Base-by-base conservation (phyloP, 2,888 invertebrate genomes). In the Hypomecis atomaria region DNA sequence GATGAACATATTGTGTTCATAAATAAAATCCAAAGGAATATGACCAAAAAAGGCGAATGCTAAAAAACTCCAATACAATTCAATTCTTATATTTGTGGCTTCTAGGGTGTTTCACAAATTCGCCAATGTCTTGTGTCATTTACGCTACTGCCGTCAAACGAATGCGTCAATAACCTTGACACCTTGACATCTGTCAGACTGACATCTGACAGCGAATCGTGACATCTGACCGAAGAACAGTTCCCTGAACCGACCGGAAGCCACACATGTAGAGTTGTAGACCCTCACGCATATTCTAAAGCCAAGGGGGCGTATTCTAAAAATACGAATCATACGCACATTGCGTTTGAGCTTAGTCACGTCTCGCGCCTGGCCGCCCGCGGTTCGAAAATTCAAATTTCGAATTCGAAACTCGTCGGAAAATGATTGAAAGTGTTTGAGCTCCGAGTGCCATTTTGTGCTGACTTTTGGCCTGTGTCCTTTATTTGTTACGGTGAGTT, bases 271-370 rank as follows among this genome's bases (percentile, higher is more conserved):
- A 76, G 66, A 73, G 67, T 67, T 79, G 83, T 75, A 76, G 66
- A 73, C 68, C 68, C 58, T 66, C 59, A 78, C 78, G 78, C 77
- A 79, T 72, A 74, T 80, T n/a, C n/a, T n/a, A n/a, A n/a, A 77
- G 79, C 79, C 72, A 77, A 89, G 90, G 90, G 92, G 92, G 92
- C 92, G 92, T 89, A 82, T 83, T 90, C 91, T 91, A 92, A 90
- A 91, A 89, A 91, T 92, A 92, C 77, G 76, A 78, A 77, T 71
- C 69, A 80, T 80, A 82, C 82, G 83, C 79, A 79, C 78, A 76
- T 77, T 81, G 81, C 77, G 73, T 70, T 65, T 56, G 73, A 75
- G 77, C 75, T 87, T 88, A 88, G 86, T 87, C 85, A 84, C 85
- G 84, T 82, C 81, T 79, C 79, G 81, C 80, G 77, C 78, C 78